Evolutionary conservation across 2,888 invertebrate genomes (phyloP).

Genomic region (Osedax fenrisi): DNA sequence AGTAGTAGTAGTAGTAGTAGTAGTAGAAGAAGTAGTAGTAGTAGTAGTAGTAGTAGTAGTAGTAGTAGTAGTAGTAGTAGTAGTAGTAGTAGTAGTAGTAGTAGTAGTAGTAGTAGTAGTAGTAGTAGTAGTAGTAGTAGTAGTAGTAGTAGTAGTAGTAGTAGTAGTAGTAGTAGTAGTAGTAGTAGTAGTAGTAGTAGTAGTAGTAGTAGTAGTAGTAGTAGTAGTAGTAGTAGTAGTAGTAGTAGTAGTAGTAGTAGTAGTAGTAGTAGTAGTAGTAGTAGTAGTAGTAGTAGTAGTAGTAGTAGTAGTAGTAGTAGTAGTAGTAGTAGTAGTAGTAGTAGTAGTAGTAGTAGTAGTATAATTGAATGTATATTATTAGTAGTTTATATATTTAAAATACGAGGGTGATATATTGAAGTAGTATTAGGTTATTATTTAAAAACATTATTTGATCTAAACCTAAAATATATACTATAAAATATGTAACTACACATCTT

Average conservation of each 20-base stretch:
- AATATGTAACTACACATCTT: no score
- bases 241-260: constrained; percentile 20
- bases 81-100: constrained; percentile 19
- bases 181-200: constrained; percentile 20
- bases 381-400: no score
- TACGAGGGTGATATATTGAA: no score
- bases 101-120: constrained; percentile 20
- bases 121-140: constrained; percentile 18
- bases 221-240: constrained; percentile 19
- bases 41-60: constrained; percentile 22
- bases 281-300: constrained; percentile 23
- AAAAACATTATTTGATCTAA: no score
- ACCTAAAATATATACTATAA: no score
- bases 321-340: no score
- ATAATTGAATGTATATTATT: no score
- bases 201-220: constrained; percentile 18
- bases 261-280: constrained; percentile 23
- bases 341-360: no score
- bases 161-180: constrained; percentile 20
- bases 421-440: no score
- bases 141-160: constrained; percentile 18
- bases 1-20: constrained; percentile 23
- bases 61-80: constrained; percentile 23
- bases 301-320: constrained; percentile 20
- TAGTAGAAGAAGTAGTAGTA: constrained; percentile 22